Conservation (phyloP, 2,113 vertebrate genomes). For the Typhlomys cinereus region DNA sequence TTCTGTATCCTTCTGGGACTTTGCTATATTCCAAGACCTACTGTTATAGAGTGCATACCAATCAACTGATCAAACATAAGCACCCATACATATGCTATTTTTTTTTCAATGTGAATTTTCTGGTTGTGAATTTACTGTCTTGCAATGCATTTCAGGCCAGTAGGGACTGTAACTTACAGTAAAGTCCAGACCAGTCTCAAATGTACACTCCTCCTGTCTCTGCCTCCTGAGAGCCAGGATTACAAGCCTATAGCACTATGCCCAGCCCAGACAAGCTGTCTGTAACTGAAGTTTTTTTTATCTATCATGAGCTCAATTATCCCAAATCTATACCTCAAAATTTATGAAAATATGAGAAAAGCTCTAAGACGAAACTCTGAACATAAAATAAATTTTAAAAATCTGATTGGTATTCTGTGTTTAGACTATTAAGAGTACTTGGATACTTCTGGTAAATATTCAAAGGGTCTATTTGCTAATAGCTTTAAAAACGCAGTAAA, state of each 20-base stretch:
- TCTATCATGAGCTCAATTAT: not conserved
- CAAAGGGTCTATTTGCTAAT: not conserved
- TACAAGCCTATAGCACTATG: not conserved
- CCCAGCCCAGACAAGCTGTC: not conserved
- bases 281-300: conserved; percentile 6
- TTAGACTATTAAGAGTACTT: not conserved
- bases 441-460: not conserved
- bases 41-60: not conserved
- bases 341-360: not conserved
- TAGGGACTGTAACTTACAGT: not conserved
- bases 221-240: not conserved
- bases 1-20: not conserved
- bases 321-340: not conserved
- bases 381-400: conserved; percentile 24
- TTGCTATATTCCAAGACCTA: not conserved
- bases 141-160: not conserved
- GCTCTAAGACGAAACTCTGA: conserved; percentile 2
- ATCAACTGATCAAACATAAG: not conserved
- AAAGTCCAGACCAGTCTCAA: not conserved
- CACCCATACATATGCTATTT: not conserved
- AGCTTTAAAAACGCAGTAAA: conserved; percentile 13
- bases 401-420: not conserved
- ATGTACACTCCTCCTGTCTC: not conserved
- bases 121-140: not conserved
- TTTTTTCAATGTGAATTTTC: not conserved